These are phyloP conservation scores for Ibidorhyncha struthersii DNA, from an alignment of 2,113 vertebrate genomes.

Conservation along the genomic window DNA sequence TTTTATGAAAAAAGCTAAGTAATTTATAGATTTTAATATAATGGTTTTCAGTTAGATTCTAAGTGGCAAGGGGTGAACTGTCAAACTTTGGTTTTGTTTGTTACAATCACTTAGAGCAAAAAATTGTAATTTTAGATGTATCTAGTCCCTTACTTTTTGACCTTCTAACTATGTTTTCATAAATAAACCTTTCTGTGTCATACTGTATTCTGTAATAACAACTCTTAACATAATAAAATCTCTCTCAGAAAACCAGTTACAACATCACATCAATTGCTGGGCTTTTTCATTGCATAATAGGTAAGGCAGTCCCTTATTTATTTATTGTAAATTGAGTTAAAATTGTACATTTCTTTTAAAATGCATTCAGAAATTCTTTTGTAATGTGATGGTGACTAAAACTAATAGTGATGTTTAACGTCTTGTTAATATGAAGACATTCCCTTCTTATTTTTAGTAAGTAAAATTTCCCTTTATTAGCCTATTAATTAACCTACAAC, in stretches of 20 bases:
- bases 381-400: not conserved
- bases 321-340: not conserved
- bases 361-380: not conserved
- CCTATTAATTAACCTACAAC: slow-evolving; percentile 35
- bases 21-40: not conserved
- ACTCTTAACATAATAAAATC: not conserved
- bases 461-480: slow-evolving; percentile 15
- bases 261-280: not conserved
- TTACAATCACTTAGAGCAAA: not conserved
- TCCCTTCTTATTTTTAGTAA: not conserved
- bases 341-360: not conserved
- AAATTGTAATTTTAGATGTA: not conserved
- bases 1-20: not conserved
- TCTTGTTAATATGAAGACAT: not conserved
- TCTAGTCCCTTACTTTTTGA: not conserved
- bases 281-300: not conserved
- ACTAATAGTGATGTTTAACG: not conserved
- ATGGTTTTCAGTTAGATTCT: not conserved
- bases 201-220: not conserved
- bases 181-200: not conserved
- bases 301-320: fast-evolving
- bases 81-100: not conserved
- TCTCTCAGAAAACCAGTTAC: not conserved
- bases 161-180: not conserved
- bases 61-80: not conserved